These are phyloP conservation scores for Melanostoma mellinum DNA, from an alignment of 2,888 invertebrate species.

Conservation along the genomic window DNA sequence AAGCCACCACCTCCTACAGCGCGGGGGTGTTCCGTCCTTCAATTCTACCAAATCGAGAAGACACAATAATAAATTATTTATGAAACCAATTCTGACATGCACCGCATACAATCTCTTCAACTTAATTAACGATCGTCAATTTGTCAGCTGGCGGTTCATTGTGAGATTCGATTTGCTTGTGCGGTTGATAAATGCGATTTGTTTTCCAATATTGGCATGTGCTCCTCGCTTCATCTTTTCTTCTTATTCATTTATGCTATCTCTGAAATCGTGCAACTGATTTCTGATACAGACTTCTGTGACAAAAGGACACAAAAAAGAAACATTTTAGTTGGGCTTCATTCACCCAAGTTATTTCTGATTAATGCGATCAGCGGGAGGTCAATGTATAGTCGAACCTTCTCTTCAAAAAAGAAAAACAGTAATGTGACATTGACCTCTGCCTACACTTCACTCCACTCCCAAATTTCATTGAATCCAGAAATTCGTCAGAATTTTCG, in stretches of 20 bases:
- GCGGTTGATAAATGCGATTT: conserved; percentile 63
- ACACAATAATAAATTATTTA: conserved; percentile 63
- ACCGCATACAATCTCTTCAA: conserved; percentile 67
- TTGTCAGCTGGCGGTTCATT: conserved; percentile 55
- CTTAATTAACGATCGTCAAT: conserved; percentile 73
- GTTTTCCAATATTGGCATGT: conserved; percentile 56
- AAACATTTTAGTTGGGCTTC: neutral
- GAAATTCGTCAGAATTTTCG: neutral
- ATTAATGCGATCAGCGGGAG: conserved; percentile 54
- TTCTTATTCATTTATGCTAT: neutral
- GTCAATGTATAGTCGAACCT: conserved; percentile 25
- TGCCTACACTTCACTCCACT: too few relatives aligned
- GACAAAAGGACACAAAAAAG: conserved; percentile 51
- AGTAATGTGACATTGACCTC: too few relatives aligned
- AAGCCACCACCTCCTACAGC: neutral
- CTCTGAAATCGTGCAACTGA: too few relatives aligned
- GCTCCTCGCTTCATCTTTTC: conserved; percentile 19
- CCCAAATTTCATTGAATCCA: conserved; percentile 21
- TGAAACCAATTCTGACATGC: conserved; percentile 69
- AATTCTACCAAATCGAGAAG: conserved; percentile 21
- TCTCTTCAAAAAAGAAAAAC: conserved; percentile 9
- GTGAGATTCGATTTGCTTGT: conserved; percentile 48
- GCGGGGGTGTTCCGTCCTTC: neutral
- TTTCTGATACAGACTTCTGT: conserved; percentile 28
- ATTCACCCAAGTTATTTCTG: conserved; percentile 27